These are phyloP conservation scores for Drosophila melanogaster DNA, from an alignment of 1,140 invertebrate species.

Conservation along the genomic window DNA sequence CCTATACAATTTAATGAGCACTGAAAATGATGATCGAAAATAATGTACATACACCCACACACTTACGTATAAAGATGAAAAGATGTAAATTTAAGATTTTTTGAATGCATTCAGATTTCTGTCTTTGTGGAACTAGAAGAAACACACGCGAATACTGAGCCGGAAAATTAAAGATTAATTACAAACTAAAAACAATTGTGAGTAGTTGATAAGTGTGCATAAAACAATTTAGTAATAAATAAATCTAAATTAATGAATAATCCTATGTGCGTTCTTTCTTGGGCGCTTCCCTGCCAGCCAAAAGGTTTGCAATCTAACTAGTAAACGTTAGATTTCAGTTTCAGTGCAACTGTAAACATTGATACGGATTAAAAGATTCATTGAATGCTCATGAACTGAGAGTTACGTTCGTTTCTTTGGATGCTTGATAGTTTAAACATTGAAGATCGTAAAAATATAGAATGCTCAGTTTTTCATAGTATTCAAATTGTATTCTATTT, in stretches of 20 bases:
- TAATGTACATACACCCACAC: constrained; percentile 49
- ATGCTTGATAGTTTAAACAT: not conserved
- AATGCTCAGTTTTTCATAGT: not conserved
- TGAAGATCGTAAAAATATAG: not conserved
- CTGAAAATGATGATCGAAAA: constrained; percentile 38
- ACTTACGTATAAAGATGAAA: constrained; percentile 31
- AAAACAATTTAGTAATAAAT: constrained; percentile 71
- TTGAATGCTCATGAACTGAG: too few species aligned
- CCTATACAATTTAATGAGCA: constrained; percentile 67
- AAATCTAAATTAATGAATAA: constrained; percentile 47
- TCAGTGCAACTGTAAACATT: not conserved
- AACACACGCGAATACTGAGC: constrained; percentile 31
- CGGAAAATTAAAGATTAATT: constrained; percentile 31
- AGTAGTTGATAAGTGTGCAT: constrained; percentile 76
- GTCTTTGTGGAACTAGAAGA: constrained; percentile 44
- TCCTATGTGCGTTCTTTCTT: not conserved
- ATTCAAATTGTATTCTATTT: not conserved
- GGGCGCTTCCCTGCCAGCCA: not conserved
- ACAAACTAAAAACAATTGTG: constrained; percentile 64
- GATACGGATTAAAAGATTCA: too few species aligned
- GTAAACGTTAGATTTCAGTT: not conserved
- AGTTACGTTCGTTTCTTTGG: too few species aligned
- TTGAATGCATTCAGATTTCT: constrained; percentile 52
- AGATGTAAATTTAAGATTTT: constrained; percentile 60
- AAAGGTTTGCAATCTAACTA: too few species aligned